Evolutionary conservation across 53 echinoderm and acorn worm genomes (phyloP).

Genomic region (Hippasteria phrygiana): DNA sequence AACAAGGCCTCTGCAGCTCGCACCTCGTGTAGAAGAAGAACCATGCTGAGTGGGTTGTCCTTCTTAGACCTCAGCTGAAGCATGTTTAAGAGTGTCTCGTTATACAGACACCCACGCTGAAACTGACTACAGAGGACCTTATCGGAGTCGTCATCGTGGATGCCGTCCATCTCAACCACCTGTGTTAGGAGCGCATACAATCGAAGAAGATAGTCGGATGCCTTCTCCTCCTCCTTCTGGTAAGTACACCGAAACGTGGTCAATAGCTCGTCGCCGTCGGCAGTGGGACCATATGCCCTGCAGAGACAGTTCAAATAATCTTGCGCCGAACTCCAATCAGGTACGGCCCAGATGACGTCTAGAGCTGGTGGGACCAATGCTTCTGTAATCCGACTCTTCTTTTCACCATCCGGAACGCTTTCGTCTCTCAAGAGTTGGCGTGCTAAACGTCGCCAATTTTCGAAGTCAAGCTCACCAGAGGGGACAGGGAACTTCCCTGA

Average conservation of each 20-base stretch:
- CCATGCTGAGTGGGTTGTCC: constrained; percentile 10
- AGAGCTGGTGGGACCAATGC: no score
- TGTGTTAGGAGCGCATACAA: no score
- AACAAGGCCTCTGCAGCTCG: constrained; percentile 12
- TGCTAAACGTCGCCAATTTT: no score
- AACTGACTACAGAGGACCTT: constrained; percentile 6
- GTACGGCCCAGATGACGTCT: no score
- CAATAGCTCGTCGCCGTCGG: background rate
- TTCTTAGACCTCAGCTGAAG: constrained; percentile 16
- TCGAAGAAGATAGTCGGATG: background rate
- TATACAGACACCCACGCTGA: constrained; percentile 40
- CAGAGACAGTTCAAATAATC: no score
- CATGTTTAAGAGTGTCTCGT: constrained; percentile 1
- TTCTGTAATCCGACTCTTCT: no score
- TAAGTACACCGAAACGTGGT: background rate
- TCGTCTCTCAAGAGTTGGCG: no score
- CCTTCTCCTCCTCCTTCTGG: background rate
- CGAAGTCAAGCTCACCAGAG: no score
- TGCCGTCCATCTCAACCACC: background rate
- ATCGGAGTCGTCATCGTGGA: background rate
- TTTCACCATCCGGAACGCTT: no score
- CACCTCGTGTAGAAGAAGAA: constrained; percentile 17
- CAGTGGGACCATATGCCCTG: background rate
- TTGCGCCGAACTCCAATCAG: no score
- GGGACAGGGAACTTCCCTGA: no score